A percentile compares a stretch with the other conserved stretches of the same genome.
Conservation (phyloP, 2,797 vertebrate species). For the Falco concolor region DNA sequence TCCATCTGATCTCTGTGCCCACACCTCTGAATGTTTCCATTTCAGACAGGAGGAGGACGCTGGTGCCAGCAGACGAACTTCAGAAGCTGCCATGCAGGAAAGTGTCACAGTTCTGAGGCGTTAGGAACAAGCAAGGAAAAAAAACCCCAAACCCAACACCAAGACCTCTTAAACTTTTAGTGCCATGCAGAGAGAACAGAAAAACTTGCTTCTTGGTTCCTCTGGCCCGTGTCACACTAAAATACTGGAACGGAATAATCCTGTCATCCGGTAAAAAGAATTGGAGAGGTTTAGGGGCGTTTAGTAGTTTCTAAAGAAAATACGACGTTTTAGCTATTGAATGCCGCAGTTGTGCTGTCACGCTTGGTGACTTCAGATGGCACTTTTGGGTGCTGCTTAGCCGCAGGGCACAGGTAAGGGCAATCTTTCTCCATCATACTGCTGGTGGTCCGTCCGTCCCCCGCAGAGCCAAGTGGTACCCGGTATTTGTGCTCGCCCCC, state of each 20-base stretch:
- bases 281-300: neutral
- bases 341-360: neutral
- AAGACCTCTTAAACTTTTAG: neutral
- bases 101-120: neutral
- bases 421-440: neutral
- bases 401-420: neutral
- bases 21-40: neutral
- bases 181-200: neutral
- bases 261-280: neutral
- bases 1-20: neutral
- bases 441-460: neutral
- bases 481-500: neutral
- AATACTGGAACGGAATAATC: neutral
- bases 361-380: fast-evolving
- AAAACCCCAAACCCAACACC: neutral
- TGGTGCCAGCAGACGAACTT: neutral
- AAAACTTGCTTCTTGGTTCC: neutral
- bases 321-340: neutral
- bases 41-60: neutral
- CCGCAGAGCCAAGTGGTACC: neutral
- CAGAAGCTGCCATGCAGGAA: neutral
- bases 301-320: neutral
- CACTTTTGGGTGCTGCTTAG: neutral
- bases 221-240: neutral
- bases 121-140: neutral